Evolutionary conservation across 2,797 vertebrate genomes (phyloP), one percentile per base, ranked within the genome.

Genomic region (Gastrophryne carolinensis): DNA sequence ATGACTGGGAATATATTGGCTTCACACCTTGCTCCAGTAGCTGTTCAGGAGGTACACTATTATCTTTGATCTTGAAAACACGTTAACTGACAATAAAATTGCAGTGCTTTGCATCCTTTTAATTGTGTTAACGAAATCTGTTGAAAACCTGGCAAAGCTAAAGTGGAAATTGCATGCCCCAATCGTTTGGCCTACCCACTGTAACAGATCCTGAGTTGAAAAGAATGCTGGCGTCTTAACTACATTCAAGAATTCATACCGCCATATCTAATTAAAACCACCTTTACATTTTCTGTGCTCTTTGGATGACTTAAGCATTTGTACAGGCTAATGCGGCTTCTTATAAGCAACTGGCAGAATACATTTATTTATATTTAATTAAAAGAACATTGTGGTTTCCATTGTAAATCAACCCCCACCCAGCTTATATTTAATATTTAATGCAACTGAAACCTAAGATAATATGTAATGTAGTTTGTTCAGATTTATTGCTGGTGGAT

Each of bases 1-100:
- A 92, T 1, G 88, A 89, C 84, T 98, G 96, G 96, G 93, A 95
- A 75, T 93, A 96, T 4, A 86, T 91, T 9, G 93, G 93, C 1
- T 96, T 97, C 79, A 91, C 92, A 3, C 71, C 89, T 2, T 98
- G 96, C 81, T 94, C 95, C 0, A 91, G 89, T 8, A 91, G 94
- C 0, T 98, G 96, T 26, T 86, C 90, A 75, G 89, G 91, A 86
- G 96, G 96, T 97, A 90, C 4, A 44, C 21, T 2, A 19, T 0
- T 21, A 47, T 21, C 44, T 19, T 12, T 47, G 3, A n/a, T n/a
- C n/a, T n/a, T n/a, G n/a, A n/a, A n/a, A n/a, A n/a, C n/a, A n/a
- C n/a, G n/a, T n/a, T n/a, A n/a, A n/a, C n/a, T n/a, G n/a, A n/a
- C n/a, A n/a, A n/a, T n/a, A n/a, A n/a, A n/a, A n/a, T n/a, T n/a